phyloP scores from a whole-genome alignment of 1,140 invertebrate species.

The Aporrectodea caliginosa region DNA sequence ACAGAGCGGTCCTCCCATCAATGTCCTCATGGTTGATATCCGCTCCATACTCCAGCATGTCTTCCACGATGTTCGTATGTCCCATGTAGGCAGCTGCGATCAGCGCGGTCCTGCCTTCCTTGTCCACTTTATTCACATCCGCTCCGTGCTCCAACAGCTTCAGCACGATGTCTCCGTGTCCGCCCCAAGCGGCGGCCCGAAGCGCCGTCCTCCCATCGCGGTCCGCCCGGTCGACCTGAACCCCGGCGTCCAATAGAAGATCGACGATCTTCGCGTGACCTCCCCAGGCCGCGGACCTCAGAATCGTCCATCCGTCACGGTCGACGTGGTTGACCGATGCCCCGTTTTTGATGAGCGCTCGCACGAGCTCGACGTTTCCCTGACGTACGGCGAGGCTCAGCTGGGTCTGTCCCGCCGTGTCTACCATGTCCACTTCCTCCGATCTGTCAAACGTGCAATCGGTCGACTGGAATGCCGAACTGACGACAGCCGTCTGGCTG shows the following conservation, averaged over 20 bases:
- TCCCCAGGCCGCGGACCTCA: constrained; percentile 99
- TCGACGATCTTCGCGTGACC: constrained; percentile 70
- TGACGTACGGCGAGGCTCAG: constrained; percentile 69
- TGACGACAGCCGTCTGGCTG: constrained; percentile 13
- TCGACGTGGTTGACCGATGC: constrained; percentile 64
- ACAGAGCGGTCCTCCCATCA: constrained; percentile 70
- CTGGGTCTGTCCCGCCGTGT: constrained; percentile 47
- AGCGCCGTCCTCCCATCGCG: constrained; percentile 78
- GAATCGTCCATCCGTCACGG: constrained; percentile 97
- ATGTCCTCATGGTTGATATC: constrained; percentile 52
- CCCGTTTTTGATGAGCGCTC: constrained; percentile 71
- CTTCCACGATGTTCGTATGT: constrained; percentile 58
- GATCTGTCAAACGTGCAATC: not conserved
- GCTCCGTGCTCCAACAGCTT: constrained; percentile 79
- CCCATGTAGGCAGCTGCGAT: constrained; percentile 62
- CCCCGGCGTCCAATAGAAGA: constrained; percentile 62
- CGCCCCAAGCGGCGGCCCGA: constrained; percentile 86
- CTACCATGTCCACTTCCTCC: constrained; percentile 22
- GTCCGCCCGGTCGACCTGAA: constrained; percentile 83
- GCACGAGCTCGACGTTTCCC: constrained; percentile 61
- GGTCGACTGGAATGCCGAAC: constrained; percentile 6
- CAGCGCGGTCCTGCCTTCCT: constrained; percentile 71
- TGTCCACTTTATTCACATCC: constrained; percentile 67
- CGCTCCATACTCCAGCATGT: constrained; percentile 47
- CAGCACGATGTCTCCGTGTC: constrained; percentile 85